Base-by-base conservation (phyloP, 1,140 invertebrate genomes). In the Drosophila fuyamai region DNA sequence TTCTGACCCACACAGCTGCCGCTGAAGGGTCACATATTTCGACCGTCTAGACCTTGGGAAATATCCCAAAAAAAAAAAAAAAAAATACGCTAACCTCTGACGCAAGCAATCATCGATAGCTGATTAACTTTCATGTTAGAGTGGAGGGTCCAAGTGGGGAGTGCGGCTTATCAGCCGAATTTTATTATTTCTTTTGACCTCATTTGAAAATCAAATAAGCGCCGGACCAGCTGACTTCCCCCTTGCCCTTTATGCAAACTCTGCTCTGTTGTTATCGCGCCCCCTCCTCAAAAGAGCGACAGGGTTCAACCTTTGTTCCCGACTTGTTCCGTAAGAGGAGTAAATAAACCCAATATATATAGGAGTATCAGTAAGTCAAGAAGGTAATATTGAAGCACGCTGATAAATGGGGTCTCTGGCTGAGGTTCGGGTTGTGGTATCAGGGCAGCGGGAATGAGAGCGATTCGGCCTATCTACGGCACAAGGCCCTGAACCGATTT, bases 141-240 rank as follows among this genome's bases (percentile, higher is more conserved):
- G 47, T 18, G 16, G 16, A 16, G 13, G 43, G 48, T 56, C 62
- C 62, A 48, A 35, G 16, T 27, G 48, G 63, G 70, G 23, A 59
- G 47, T 38, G 38, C 44, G 43, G 47, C 76, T 89, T 88, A 89
- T 88, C 84, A 88, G 80, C 77, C 66, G 68, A 29, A 41, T 58
- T 71, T 58, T 41, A 70, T 71, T 71, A 48, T 71, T 70, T 71
- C 53, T 84, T 89, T 88, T 88, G 84, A 88, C 84, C 84, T 84
- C 84, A 84, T 89, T 88, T 89, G 65, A 83, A 88, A 88, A 89
- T 76, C 83, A 88, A 88, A 88, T 89, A 88, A 76, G 68, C 73
- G n/a, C 18, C 41, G n/a, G 66, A 7, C 58, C 48, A 53, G 40
- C 47, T 53, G 71, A 60, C 62, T 57, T 48, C 32, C 59, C 51